Evolutionary conservation across 2,113 vertebrate genomes (phyloP).

Genomic region (Elephas maximus): DNA sequence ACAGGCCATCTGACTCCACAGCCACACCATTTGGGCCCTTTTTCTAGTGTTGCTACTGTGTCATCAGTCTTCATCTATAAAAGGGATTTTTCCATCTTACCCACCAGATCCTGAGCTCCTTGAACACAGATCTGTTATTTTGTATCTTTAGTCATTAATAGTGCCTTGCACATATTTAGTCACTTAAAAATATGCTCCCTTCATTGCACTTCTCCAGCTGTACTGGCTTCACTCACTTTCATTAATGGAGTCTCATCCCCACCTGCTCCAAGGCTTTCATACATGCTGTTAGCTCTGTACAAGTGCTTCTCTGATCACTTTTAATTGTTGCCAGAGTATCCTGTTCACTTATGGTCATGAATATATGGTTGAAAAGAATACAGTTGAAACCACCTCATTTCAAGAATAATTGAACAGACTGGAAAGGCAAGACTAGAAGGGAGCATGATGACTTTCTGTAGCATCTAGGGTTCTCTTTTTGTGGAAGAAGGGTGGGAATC

Average conservation of each 20-base stretch:
- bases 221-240: background rate
- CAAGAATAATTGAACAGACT: background rate
- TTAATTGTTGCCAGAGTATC: background rate
- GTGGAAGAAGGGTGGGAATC: background rate
- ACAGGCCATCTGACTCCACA: background rate
- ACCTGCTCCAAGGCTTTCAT: background rate
- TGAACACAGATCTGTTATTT: background rate
- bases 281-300: background rate
- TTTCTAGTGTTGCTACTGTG: background rate
- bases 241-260: background rate
- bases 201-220: background rate
- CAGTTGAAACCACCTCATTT: background rate
- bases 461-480: background rate
- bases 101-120: background rate
- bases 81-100: background rate
- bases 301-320: background rate
- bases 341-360: background rate
- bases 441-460: background rate
- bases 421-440: background rate
- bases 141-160: background rate
- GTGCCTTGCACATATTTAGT: background rate
- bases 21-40: background rate
- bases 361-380: background rate
- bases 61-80: background rate
- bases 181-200: background rate